Evolutionary conservation across 2,113 vertebrate species (phyloP).

Genomic region (Equus quagga): DNA sequence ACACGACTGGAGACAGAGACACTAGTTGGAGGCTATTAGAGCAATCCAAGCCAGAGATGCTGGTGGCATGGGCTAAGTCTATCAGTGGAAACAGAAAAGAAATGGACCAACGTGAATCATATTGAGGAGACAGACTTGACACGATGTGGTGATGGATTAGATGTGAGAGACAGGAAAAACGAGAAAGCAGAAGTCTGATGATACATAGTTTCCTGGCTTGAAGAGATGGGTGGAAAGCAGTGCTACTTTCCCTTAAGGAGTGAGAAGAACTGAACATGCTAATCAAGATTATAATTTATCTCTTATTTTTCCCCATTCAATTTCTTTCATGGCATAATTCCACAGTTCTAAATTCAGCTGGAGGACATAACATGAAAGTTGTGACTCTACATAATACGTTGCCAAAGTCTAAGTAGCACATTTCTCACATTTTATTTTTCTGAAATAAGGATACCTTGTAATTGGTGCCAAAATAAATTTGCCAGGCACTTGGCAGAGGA

Average conservation of each 20-base stretch:
- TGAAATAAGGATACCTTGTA: conserved; percentile 41
- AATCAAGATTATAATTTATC: conserved; percentile 55
- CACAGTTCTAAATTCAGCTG: conserved; percentile 51
- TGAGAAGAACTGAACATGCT: not conserved
- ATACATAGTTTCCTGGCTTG: not conserved
- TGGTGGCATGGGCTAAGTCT: not conserved
- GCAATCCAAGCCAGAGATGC: conserved; percentile 2
- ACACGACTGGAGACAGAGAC: not conserved
- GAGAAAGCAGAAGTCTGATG: not conserved
- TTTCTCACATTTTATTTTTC: conserved; percentile 67
- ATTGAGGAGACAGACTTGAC: conserved; percentile 60
- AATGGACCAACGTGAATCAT: conserved; percentile 57
- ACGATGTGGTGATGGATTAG: not conserved
- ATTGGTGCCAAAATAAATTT: conserved; percentile 62
- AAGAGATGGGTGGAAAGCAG: not conserved
- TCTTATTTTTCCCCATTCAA: not conserved
- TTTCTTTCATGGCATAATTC: conserved; percentile 55
- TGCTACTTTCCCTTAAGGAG: not conserved
- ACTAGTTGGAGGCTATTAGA: conserved; percentile 40
- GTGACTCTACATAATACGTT: conserved; percentile 46
- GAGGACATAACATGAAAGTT: conserved; percentile 51
- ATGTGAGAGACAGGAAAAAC: not conserved
- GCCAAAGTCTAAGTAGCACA: conserved; percentile 51
- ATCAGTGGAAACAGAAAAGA: conserved; percentile 4
- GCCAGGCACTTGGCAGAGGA: conserved; percentile 52